Conservation (phyloP, 2,113 vertebrate species). For the Noturus placidus region DNA sequence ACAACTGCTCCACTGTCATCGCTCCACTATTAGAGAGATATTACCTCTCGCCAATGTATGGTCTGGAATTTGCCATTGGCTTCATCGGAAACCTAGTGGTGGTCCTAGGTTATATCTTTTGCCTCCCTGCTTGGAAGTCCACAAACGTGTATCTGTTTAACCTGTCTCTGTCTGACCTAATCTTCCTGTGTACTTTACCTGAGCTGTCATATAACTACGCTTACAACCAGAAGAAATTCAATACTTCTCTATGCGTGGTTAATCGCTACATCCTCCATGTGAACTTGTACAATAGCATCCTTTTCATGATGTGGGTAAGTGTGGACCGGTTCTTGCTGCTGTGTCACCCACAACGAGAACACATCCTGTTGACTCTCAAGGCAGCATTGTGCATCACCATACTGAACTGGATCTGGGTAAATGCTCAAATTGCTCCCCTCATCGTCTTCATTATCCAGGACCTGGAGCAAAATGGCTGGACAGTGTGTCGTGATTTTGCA, state of each 20-base stretch:
- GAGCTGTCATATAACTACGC: constrained; percentile 35
- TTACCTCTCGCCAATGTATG: constrained; percentile 38
- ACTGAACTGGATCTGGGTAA: constrained; percentile 77
- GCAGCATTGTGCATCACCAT: constrained; percentile 63
- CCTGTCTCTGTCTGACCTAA: constrained; percentile 26
- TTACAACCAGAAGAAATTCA: not conserved
- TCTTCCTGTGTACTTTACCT: constrained; percentile 33
- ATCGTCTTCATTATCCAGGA: constrained; percentile 63
- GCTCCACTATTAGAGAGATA: not conserved
- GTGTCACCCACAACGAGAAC: constrained; percentile 60
- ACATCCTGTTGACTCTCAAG: constrained; percentile 72
- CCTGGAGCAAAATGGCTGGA: constrained; percentile 44
- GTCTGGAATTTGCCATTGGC: constrained; percentile 26
- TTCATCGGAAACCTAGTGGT: constrained; percentile 37
- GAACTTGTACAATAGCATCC: constrained; percentile 36
- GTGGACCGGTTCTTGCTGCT: constrained; percentile 26
- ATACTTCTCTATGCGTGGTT: not conserved
- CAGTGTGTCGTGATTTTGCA: constrained; percentile 76
- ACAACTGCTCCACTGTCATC: not conserved
- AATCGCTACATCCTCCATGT: constrained; percentile 35
- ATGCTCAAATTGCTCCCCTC: constrained; percentile 77
- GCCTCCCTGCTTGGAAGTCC: constrained; percentile 18
- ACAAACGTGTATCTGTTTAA: constrained; percentile 40
- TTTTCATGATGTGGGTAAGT: constrained; percentile 41
- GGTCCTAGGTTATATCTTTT: constrained; percentile 43